Percentiles rank a stretch among this genome's conserved stretches.
These are phyloP conservation scores for Kryptopterus vitreolus DNA, from an alignment of 2,797 vertebrate species.

Conservation along the genomic window DNA sequence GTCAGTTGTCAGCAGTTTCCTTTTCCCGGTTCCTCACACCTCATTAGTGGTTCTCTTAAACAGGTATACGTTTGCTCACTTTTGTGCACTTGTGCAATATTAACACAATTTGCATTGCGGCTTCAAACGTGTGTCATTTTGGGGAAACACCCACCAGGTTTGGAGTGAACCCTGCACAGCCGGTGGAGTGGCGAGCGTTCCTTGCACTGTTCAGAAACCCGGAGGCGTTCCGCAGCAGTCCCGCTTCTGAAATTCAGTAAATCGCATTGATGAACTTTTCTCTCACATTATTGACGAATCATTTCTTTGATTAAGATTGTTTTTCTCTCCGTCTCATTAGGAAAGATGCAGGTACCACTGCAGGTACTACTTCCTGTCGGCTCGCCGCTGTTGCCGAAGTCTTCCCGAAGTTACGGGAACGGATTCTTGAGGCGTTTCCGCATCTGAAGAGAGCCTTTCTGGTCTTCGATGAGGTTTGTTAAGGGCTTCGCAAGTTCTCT, in stretches of 20 bases:
- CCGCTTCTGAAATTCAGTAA: neutral
- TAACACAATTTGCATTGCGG: neutral
- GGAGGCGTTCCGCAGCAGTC: neutral
- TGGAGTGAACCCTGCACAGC: slow-evolving; percentile 62
- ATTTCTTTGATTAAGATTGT: neutral
- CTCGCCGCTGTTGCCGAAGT: slow-evolving; percentile 38
- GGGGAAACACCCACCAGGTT: slow-evolving; percentile 63
- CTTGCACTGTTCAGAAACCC: slow-evolving; percentile 60
- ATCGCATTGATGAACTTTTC: neutral
- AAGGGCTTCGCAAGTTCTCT: neutral
- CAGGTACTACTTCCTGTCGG: slow-evolving; percentile 13
- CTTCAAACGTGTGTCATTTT: slow-evolving; percentile 21
- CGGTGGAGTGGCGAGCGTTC: slow-evolving; percentile 71
- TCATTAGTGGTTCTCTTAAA: slow-evolving; percentile 73
- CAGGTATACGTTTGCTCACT: slow-evolving; percentile 61
- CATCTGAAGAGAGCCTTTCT: slow-evolving; percentile 68
- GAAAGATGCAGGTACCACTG: slow-evolving; percentile 16
- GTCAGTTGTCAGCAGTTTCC: slow-evolving; percentile 72
- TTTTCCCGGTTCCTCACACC: slow-evolving; percentile 68
- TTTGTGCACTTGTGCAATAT: neutral
- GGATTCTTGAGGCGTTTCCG: slow-evolving; percentile 50
- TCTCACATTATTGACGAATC: neutral
- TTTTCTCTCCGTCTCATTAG: slow-evolving; percentile 31
- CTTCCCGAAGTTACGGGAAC: slow-evolving; percentile 56
- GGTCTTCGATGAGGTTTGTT: slow-evolving; percentile 59